A percentile compares a stretch with the other conserved stretches of the same genome.
Evolutionary conservation across 1,140 invertebrate species (phyloP).

Genomic region (Metopolophium dirhodum): DNA sequence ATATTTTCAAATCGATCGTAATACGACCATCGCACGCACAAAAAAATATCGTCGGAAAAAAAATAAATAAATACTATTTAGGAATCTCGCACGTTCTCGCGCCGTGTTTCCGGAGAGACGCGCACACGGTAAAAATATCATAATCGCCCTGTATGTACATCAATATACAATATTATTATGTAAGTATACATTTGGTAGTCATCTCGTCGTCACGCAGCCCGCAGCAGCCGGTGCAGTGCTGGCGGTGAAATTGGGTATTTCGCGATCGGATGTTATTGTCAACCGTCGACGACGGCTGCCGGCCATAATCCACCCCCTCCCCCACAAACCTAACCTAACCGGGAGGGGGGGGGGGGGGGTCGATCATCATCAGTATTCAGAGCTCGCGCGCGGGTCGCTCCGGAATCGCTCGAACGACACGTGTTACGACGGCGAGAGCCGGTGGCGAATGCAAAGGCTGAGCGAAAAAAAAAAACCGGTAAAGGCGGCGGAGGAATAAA

Average conservation of each 20-base stretch:
- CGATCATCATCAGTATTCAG: conserved; percentile 17
- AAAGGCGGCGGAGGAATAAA: neutral
- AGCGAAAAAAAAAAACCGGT: neutral
- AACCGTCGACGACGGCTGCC: conserved; percentile 15
- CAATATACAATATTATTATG: neutral
- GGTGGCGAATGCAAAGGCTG: neutral
- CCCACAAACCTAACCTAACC: no score
- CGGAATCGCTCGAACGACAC: neutral
- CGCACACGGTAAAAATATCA: neutral
- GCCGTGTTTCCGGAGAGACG: no score
- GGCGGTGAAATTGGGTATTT: conserved; percentile 21
- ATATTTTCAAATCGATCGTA: no score
- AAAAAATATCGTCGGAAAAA: no score
- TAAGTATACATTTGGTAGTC: neutral
- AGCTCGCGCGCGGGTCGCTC: neutral
- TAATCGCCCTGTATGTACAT: neutral
- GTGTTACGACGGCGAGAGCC: neutral
- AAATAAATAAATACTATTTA: no score
- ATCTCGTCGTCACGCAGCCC: neutral
- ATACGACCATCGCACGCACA: no score
- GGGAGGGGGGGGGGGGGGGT: neutral
- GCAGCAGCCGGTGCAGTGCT: neutral
- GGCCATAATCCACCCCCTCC: neutral
- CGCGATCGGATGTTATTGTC: conserved; percentile 27
- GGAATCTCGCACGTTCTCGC: no score